Base-by-base conservation (phyloP, 2,888 invertebrate species). In the Latheticus oryzae region DNA sequence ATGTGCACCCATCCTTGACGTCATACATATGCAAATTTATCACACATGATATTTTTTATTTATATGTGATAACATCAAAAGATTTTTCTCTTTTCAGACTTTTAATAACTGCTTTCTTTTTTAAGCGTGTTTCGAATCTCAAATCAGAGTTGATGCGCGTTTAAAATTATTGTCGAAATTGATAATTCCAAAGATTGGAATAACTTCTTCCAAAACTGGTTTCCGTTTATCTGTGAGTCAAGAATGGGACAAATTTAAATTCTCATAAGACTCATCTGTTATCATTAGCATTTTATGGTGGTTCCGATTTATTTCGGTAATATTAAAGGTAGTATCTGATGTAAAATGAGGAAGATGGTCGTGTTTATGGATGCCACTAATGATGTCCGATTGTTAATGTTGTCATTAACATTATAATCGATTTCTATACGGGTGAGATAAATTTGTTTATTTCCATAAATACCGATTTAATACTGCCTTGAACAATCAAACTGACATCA, bases 401-500 rank as follows among this genome's bases (percentile, higher is more conserved):
- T 17, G 17, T 9, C 17, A 19, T 35, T 35, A 35, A 16, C 35
- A 35, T 35, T n/a, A n/a, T n/a, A n/a, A n/a, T n/a, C n/a, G n/a
- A n/a, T n/a, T n/a, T n/a, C n/a, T n/a, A n/a, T n/a, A n/a, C n/a
- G n/a, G n/a, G n/a, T n/a, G n/a, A n/a, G n/a, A n/a, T n/a, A n/a
- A n/a, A n/a, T n/a, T 11, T 13, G 4, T 28, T 32, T 30, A 30
- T 30, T 32, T 4, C n/a, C 8, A 16, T 32, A n/a, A 32, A 32
- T 32, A 15, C 13, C 16, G 16, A 13, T 15, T 13, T 32, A 16
- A n/a, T 16, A 32, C 15, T 32, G 15, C 32, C 32, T 32, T 32
- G 32, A 32, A 32, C 13, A 13, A 32, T 12, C n/a, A 32, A 15
- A 9, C 32, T 32, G 32, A 32, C 32, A 32, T 37, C 37, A 37